These are phyloP conservation scores for Neomorphus geoffroyi DNA, from an alignment of 2,797 vertebrate genomes.

Conservation along the genomic window DNA sequence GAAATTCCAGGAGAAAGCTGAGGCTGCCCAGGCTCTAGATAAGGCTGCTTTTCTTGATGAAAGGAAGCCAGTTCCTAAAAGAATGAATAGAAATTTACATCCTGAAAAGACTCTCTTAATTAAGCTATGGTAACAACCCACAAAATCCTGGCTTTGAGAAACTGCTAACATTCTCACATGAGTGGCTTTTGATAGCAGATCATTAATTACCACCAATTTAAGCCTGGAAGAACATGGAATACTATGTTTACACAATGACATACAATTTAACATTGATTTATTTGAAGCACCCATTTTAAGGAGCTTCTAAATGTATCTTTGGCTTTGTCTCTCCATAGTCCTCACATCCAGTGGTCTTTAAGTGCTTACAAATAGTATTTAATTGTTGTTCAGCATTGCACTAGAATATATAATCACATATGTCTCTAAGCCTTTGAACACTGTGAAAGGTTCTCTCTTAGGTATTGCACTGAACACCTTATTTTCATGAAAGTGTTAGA, in stretches of 20 bases:
- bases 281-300: neutral
- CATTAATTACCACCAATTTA: neutral
- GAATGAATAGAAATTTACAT: conserved; percentile 35
- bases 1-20: conserved; percentile 90
- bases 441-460: neutral
- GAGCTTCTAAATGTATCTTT: neutral
- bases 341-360: neutral
- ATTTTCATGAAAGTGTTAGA: neutral
- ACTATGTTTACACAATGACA: neutral
- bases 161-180: neutral
- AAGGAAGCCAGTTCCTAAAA: conserved; percentile 84
- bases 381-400: neutral
- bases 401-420: neutral
- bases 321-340: neutral
- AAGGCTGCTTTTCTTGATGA: conserved; percentile 80
- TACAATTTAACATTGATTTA: neutral
- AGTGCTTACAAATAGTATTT: neutral
- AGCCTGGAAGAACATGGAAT: neutral
- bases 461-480: neutral
- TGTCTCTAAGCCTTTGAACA: neutral
- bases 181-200: neutral
- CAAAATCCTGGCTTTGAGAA: neutral
- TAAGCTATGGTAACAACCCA: neutral
- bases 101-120: conserved; percentile 6
- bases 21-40: conserved; percentile 83